Conservation (phyloP, 2,113 vertebrate species). For the Podilymbus podiceps region DNA sequence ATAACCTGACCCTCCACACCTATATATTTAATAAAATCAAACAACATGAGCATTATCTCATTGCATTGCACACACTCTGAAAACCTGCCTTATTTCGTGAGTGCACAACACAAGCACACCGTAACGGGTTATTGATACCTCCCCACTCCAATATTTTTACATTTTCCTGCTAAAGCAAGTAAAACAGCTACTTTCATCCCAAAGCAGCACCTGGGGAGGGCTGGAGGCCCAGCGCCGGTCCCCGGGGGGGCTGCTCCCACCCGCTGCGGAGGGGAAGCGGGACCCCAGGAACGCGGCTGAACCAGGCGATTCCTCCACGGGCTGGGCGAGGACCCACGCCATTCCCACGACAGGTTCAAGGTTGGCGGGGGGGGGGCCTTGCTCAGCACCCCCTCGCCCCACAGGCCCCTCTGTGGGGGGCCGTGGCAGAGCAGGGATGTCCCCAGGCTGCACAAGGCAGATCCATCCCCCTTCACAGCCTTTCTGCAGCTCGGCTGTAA, state of each 20-base stretch:
- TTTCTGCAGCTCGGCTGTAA: fast-evolving
- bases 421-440: not conserved
- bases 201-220: not conserved
- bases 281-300: not conserved
- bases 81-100: not conserved
- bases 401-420: not conserved
- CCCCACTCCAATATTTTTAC: fast-evolving
- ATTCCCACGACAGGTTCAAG: not conserved
- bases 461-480: not conserved
- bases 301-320: fast-evolving
- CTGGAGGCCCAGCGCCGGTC: not conserved
- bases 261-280: not conserved
- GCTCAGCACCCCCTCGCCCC: not conserved
- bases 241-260: fast-evolving
- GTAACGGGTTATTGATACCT: fast-evolving
- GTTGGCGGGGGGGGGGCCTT: not conserved
- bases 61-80: not conserved
- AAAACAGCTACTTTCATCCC: not conserved
- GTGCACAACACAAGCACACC: fast-evolving
- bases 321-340: not conserved
- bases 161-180: not conserved
- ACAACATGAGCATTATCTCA: not conserved
- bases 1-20: fast-evolving
- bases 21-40: not conserved
- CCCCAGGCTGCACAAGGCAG: too few species aligned